Evolutionary conservation across 2,113 vertebrate genomes (phyloP).

Genomic region (Athene cunicularia): DNA sequence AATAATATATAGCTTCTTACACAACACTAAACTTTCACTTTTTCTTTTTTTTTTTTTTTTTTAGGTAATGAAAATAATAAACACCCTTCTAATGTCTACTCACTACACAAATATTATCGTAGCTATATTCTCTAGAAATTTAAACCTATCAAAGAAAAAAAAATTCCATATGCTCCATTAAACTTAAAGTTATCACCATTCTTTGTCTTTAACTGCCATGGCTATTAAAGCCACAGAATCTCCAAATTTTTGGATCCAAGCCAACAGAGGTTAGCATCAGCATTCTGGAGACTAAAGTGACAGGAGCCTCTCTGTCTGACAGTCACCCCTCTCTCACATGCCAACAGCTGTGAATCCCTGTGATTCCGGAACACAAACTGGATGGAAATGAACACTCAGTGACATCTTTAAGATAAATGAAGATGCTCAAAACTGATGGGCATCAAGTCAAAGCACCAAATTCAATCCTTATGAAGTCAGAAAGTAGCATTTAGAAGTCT

Average conservation of each 20-base stretch:
- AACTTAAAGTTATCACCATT: neutral
- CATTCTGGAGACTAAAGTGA: neutral
- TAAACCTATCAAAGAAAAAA: neutral
- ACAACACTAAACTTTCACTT: slow-evolving; percentile 9
- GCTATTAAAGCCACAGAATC: neutral
- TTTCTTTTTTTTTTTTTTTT: neutral
- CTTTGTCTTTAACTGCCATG: neutral
- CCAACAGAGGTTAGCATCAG: neutral
- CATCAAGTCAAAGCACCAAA: neutral
- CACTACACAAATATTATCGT: neutral
- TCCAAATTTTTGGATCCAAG: neutral
- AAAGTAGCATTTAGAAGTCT: neutral
- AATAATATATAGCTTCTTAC: slow-evolving; percentile 37
- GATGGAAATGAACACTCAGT: rapidly evolving
- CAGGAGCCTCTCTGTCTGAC: neutral
- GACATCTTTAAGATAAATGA: neutral
- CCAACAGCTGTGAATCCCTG: neutral
- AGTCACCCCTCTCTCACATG: neutral
- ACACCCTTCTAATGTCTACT: neutral
- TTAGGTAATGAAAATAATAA: slow-evolving; percentile 8
- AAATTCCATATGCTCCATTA: neutral
- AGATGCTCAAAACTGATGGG: neutral
- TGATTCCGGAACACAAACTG: neutral
- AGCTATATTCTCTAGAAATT: neutral
- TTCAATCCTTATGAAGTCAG: neutral